Evolutionary conservation across 2,888 invertebrate genomes (phyloP).

Genomic region (Lepidocyrtoides sp.): DNA sequence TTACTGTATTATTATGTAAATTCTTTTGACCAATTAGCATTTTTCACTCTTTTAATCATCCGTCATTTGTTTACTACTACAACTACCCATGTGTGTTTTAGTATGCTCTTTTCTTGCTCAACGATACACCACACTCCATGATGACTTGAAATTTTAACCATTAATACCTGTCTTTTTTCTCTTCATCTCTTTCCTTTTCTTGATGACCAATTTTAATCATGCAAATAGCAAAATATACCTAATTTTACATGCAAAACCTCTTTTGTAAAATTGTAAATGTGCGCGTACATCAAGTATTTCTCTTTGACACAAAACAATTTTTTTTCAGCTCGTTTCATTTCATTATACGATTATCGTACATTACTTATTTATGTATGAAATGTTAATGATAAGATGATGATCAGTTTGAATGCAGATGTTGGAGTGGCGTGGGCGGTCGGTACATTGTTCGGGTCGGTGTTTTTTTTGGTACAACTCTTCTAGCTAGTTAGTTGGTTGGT

Average conservation of each 20-base stretch:
- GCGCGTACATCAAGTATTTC: slow-evolving; percentile 1
- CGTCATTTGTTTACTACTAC: neutral
- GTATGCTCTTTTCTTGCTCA: too few relatives aligned
- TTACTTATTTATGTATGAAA: slow-evolving; percentile 38
- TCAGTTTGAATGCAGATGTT: neutral
- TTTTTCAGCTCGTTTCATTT: neutral
- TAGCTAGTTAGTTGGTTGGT: neutral
- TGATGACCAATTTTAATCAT: slow-evolving; percentile 50
- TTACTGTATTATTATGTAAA: slow-evolving; percentile 48
- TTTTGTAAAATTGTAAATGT: neutral
- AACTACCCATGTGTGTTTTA: too few relatives aligned
- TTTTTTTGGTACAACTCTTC: neutral
- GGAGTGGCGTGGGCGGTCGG: slow-evolving; percentile 33
- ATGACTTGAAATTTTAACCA: too few relatives aligned
- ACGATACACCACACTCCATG: too few relatives aligned
- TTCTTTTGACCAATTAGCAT: slow-evolving; percentile 32
- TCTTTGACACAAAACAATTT: slow-evolving; percentile 34
- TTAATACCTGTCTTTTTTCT: slow-evolving; percentile 20
- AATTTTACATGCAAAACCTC: slow-evolving; percentile 15
- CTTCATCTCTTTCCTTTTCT: neutral
- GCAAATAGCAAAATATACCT: slow-evolving; percentile 36
- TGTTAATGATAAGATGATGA: neutral
- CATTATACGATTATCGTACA: neutral
- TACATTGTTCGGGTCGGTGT: too few relatives aligned
- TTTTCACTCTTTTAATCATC: slow-evolving; percentile 48